phyloP scores from a whole-genome alignment of 1,140 invertebrate genomes.

The Steinernema khuongi region DNA sequence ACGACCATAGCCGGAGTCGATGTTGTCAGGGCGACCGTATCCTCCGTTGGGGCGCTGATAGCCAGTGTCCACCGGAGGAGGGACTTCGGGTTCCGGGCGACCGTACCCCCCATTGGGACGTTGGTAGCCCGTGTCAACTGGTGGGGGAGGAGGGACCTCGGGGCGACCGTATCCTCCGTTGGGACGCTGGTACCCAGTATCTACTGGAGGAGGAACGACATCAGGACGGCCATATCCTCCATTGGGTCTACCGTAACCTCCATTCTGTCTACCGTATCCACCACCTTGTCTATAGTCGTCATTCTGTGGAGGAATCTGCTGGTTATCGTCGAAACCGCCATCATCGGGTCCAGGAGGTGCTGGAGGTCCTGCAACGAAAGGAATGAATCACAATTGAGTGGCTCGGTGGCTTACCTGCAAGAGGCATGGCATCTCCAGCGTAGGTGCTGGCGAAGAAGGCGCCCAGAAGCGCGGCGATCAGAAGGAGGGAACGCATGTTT shows the following conservation, averaged over 20 bases:
- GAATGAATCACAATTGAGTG: neutral
- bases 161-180: neutral
- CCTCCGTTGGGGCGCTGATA: slow-evolving; percentile 4
- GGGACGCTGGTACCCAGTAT: neutral
- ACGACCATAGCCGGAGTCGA: too few species aligned
- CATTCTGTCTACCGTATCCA: neutral
- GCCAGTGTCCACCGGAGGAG: neutral
- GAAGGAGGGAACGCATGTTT: neutral
- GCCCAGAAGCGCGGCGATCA: neutral
- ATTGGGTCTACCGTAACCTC: neutral
- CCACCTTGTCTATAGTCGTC: slow-evolving; percentile 11
- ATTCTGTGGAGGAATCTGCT: neutral
- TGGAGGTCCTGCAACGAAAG: neutral
- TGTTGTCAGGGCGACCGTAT: neutral
- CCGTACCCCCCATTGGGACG: neutral
- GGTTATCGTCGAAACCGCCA: neutral
- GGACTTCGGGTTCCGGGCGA: neutral
- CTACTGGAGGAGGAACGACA: neutral
- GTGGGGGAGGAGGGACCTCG: neutral
- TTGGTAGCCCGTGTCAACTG: neutral
- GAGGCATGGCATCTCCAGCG: neutral
- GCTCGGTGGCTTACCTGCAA: neutral
- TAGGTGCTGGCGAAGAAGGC: neutral
- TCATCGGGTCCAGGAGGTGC: neutral
- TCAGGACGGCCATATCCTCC: neutral